Base-by-base conservation (phyloP, 2,113 vertebrate genomes). In the Phodopus roborovskii region DNA sequence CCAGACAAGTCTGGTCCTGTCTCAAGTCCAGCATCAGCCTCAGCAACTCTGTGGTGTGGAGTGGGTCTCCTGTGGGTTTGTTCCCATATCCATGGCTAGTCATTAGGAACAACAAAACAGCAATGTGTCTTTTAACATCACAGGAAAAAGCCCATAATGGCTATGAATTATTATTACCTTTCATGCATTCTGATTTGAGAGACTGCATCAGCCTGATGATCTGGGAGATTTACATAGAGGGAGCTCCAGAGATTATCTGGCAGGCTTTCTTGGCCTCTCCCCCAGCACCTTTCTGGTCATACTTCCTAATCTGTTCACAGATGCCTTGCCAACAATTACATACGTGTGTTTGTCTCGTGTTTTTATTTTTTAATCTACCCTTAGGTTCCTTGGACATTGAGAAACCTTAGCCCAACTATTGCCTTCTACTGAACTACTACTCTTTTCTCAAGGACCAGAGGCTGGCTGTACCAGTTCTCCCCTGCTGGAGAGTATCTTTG, bases 231-330 rank as follows among this genome's bases (percentile, higher is more conserved):
- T 0, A 42, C 22, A 6, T 0, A n/a, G 33, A 50, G 56, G 26
- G 60, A 33, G 30, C 36, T 85, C 64, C 81, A 42, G 3, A 81
- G 90, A 16, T 90, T 22, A 70, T 36, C 84, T 33, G 39, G 87
- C 53, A 42, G 60, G 81, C 71, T 68, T 71, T 60, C 91, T 70
- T 50, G 56, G n/a, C 42, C 28, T 77, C 84, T 74, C 74, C 91
- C 33, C 22, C 17, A n/a, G 2, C 73, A 73, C 42, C 62, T 84
- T 93, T 92, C 79, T 53, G 90, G 56, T 30, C 78, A 91, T 75
- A 93, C 62, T 89, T 45, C n/a, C 45, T 95, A 71, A 87, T 94
- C 62, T 92, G 42, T 92, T 73, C 58, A 71, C 92, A 81, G 50
- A 92, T 56, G 36, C 26, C 70, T 79, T 81, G 60, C 71, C 94